Evolutionary conservation across 2,888 invertebrate genomes (phyloP).

Genomic region (Metalampra italica): DNA sequence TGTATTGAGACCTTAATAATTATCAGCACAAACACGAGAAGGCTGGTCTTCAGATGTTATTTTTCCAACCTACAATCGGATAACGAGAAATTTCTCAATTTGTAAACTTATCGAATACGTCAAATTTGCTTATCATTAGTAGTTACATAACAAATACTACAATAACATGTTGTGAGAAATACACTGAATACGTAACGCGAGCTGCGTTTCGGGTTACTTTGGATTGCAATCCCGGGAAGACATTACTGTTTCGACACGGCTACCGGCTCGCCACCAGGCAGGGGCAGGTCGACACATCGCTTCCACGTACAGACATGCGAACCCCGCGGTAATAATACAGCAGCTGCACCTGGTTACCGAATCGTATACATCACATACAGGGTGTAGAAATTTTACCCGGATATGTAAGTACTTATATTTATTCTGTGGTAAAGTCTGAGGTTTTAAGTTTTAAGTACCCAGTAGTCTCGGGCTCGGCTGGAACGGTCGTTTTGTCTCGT

Average conservation of each 20-base stretch:
- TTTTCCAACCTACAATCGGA: background rate
- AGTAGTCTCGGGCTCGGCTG: too few relatives aligned
- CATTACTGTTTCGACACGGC: constrained; percentile 41
- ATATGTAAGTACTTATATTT: too few relatives aligned
- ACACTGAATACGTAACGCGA: constrained; percentile 45
- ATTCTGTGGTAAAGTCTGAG: too few relatives aligned
- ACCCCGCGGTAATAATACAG: constrained; percentile 26
- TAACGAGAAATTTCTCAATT: background rate
- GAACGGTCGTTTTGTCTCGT: too few relatives aligned
- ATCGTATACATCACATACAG: background rate
- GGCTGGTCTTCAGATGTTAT: too few relatives aligned
- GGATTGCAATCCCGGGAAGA: constrained; percentile 58
- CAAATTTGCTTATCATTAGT: constrained; percentile 19
- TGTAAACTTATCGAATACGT: background rate
- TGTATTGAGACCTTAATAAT: too few relatives aligned
- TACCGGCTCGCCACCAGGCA: constrained; percentile 10
- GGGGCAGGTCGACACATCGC: constrained; percentile 23
- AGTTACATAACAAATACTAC: background rate
- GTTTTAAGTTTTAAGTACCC: too few relatives aligned
- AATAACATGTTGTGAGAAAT: constrained; percentile 29
- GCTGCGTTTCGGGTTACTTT: constrained; percentile 55
- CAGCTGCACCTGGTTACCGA: background rate
- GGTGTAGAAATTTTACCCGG: background rate
- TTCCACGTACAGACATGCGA: constrained; percentile 64
- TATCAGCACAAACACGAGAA: too few relatives aligned